phyloP scores from a whole-genome alignment of 1,140 invertebrate genomes.

The Polypedilum vanderplanki region DNA sequence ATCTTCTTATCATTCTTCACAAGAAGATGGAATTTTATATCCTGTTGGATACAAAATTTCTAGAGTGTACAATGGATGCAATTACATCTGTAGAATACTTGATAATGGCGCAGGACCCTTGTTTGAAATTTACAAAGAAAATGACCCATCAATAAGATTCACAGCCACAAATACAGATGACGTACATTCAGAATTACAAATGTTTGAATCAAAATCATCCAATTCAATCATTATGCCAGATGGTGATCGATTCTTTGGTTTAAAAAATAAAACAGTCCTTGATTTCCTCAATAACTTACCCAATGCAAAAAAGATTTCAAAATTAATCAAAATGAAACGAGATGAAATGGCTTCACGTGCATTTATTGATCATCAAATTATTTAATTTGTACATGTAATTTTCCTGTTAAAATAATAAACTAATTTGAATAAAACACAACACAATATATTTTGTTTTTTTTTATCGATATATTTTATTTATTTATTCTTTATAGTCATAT shows the following conservation, averaged over 20 bases:
- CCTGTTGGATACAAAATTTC: neutral
- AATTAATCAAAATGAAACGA: neutral
- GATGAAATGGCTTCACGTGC: too few species aligned
- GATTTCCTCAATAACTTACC: neutral
- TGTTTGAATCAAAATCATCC: neutral
- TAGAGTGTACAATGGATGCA: neutral
- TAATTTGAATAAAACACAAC: too few species aligned
- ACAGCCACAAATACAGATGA: neutral
- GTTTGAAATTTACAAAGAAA: neutral
- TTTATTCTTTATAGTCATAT: too few species aligned
- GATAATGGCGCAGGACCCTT: neutral
- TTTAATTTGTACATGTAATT: too few species aligned
- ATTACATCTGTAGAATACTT: neutral
- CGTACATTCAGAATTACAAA: neutral
- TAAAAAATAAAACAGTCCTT: neutral
- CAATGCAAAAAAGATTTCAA: neutral
- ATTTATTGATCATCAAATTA: too few species aligned
- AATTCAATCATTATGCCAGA: neutral
- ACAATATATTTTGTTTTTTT: too few species aligned
- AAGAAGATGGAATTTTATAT: neutral
- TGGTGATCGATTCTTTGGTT: slow-evolving; percentile 1
- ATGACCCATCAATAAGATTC: neutral
- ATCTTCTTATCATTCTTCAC: neutral
- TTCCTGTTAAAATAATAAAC: too few species aligned
- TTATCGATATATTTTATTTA: too few species aligned